Percentiles rank a stretch among this genome's conserved stretches.
Conservation (phyloP, 1,140 invertebrate genomes). For the Drosophila ercepeae region DNA sequence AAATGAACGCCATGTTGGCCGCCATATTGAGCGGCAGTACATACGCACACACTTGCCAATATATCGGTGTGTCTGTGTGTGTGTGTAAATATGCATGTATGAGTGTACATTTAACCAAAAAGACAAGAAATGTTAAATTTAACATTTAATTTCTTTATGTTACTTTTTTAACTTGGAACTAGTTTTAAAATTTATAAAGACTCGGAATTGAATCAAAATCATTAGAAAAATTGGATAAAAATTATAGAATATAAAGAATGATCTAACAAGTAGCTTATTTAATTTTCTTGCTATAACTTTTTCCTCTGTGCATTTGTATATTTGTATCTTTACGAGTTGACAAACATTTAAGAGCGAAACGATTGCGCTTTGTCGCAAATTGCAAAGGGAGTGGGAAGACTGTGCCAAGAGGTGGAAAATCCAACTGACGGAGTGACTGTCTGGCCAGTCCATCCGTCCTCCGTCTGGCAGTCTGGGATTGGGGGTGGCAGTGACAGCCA, state of each 20-base stretch:
- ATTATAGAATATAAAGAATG: not conserved
- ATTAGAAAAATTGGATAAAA: too few species aligned
- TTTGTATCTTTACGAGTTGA: conserved; percentile 47
- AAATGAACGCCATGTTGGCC: conserved; percentile 80
- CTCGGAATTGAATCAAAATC: too few species aligned
- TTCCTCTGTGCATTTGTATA: conserved; percentile 4
- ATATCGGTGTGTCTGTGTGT: conserved; percentile 22
- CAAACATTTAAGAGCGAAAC: conserved; percentile 74
- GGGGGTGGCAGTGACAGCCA: conserved; percentile 43
- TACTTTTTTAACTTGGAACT: too few species aligned
- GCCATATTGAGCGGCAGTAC: conserved; percentile 72
- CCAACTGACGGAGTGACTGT: conserved; percentile 31
- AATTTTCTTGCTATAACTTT: not conserved
- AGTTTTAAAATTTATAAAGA: too few species aligned
- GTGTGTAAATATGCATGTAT: conserved; percentile 15
- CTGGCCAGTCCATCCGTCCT: too few species aligned
- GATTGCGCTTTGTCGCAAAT: conserved; percentile 70
- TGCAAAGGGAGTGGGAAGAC: conserved; percentile 23
- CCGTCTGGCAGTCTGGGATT: too few species aligned
- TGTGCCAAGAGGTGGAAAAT: conserved; percentile 22
- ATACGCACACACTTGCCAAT: conserved; percentile 44
- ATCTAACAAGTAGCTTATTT: too few species aligned
- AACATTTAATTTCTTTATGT: too few species aligned
- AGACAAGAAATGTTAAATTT: not conserved
- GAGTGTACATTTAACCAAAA: not conserved